Base-by-base conservation (phyloP, 2,113 vertebrate genomes). In the Polypterus senegalus region DNA sequence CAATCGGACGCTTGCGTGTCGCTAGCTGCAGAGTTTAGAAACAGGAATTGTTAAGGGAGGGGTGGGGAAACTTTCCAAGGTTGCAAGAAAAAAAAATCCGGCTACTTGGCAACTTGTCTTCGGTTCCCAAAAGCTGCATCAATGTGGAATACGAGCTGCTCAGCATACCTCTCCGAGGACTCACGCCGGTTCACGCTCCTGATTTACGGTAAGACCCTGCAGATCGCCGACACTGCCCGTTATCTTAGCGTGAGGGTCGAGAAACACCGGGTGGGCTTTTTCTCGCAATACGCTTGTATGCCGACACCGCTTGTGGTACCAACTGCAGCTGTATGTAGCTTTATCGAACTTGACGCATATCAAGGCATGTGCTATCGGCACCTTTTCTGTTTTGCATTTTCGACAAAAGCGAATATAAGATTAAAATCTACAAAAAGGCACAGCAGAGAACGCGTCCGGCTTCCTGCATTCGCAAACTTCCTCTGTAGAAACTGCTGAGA, bases 401-500 rank as follows among this genome's bases (percentile, higher is more conserved):
- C 49, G 9, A 51, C 49, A 51, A 51, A 51, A 51, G 6, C 6
- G 6, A 51, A 52, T 52, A 52, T 52, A 52, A 8, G 6, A 45
- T 57, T 43, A 7, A 45, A 45, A 45, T 27, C 44, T 5, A 58
- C 43, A 57, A 57, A 5, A 44, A 43, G 9, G 49, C 6, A 7
- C 60, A 56, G 45, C 55, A 57, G 54, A 54, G 6, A 46, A 64
- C 53, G 55, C 7, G 49, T 1, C 47, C 64, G 67, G 66, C 77
- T 83, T 84, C 82, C 79, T 83, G 79, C 68, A 77, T 80, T 74
- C 60, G 5, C 57, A 66, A 62, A 70, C 77, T 79, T 79, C 76
- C 77, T 77, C 66, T 78, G 65, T 64, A 58, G 63, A 46, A 57
- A 7, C 56, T 7, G 51, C 51, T 52, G 10, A 9, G 6, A 51